Base-by-base conservation (phyloP, 1,140 invertebrate genomes). In the Caenorhabditis tropicalis region DNA sequence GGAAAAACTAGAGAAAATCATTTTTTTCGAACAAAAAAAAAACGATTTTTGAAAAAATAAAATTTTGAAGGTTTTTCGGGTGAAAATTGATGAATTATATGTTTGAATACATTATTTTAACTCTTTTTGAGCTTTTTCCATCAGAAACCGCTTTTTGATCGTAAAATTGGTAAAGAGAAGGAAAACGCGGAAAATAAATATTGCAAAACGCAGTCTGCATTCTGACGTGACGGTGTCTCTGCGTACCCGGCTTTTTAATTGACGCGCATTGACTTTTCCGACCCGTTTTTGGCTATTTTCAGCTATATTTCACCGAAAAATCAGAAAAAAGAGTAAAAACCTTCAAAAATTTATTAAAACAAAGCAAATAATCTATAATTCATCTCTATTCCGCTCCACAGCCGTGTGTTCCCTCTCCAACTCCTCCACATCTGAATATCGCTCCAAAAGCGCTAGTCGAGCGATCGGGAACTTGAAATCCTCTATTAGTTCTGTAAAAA, bases 401-500 rank as follows among this genome's bases (percentile, higher is more conserved):
- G 33, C 36, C n/a, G 65, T 74, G 10, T 21, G n/a, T 4, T 43
- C 65, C 24, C 24, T 24, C 10, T 74, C 65, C n/a, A 74, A 29
- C 21, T 74, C 65, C 12, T 39, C 65, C 5, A 74, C 36, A n/a
- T 74, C 65, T 19, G 43, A 33, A 24, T 74, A 43, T 24, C 65
- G 65, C 36, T 74, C 65, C 21, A 74, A 21, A 39, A 74, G 65
- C 15, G 33, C 16, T 15, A 74, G 15, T 15, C 65, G 19, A 74
- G 36, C n/a, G n/a, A 74, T 74, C 43, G 65, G 65, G 36, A 74
- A 74, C 65, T 43, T 74, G 36, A 43, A 74, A 46, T 74, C 36
- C 43, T 74, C 65, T 7, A 74, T 74, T 3, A 74, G 29, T 15
- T 74, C 65, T 65, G 31, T 19, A 65, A 65, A 31, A 2, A 29